phyloP scores from a whole-genome alignment of 2,113 vertebrate species.

The Boulengeromyrus knoepffleri region DNA sequence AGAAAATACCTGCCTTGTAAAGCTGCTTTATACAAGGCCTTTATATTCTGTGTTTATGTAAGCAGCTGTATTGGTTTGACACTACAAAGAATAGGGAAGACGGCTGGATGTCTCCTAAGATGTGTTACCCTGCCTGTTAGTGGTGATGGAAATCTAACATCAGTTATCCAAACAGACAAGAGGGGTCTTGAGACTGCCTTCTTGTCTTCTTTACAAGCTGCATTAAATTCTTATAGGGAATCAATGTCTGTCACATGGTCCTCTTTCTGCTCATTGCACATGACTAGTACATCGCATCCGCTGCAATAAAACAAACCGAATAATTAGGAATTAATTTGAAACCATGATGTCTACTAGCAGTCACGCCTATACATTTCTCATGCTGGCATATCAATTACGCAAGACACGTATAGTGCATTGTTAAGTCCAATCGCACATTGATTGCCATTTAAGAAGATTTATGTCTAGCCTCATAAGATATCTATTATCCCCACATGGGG shows the following conservation, averaged over 20 bases:
- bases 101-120: neutral
- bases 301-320: neutral
- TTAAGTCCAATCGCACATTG: slow-evolving; percentile 45
- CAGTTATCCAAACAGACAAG: neutral
- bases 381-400: slow-evolving; percentile 47
- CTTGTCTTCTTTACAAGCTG: neutral
- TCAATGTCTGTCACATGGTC: neutral
- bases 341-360: neutral
- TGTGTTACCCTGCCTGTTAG: neutral
- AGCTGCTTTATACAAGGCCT: neutral
- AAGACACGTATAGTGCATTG: slow-evolving; percentile 42
- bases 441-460: slow-evolving; percentile 56
- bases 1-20: neutral
- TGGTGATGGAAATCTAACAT: neutral
- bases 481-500: slow-evolving; percentile 47
- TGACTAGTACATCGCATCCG: neutral
- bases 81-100: neutral
- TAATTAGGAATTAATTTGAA: neutral
- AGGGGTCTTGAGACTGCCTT: neutral
- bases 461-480: slow-evolving; percentile 45
- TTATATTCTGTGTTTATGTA: neutral
- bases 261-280: neutral
- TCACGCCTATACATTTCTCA: neutral
- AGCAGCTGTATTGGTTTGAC: neutral
- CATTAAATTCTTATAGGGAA: neutral